Base-by-base conservation (phyloP, 2,113 vertebrate species). In the Catagonus wagneri region DNA sequence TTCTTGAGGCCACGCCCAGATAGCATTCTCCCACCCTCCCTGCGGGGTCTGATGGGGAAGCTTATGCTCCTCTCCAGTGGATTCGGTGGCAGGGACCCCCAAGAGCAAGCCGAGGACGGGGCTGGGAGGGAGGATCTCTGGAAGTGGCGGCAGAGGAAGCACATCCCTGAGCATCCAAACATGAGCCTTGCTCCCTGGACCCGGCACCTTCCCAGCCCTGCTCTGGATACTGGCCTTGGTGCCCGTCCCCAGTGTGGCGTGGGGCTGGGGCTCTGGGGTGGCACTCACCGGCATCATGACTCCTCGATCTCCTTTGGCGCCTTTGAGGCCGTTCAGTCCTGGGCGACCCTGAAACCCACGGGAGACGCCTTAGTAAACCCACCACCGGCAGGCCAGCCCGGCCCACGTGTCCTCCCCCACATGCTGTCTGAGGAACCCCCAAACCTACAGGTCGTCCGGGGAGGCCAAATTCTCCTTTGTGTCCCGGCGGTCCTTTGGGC, bases 391-490 rank as follows among this genome's bases (percentile, higher is more conserved):
- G 7, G 78, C 22, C 61, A 12, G n/a, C 52, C 66, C 10, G 54
- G 75, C 65, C 25, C 50, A 13, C 0, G 0, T 3, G 71, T 29
- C 81, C 50, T 65, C 75, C 88, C 50, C 69, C 63, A 3, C 27
- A 3, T 50, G n/a, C 76, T 34, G 13, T 29, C 29, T 81, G 54
- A 90, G 79, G 93, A 80, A 54, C 25, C 4, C 58, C 14, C 60
- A 88, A 98, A 98, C 99, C 98, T 99, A 99, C 99, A 61, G 99
- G 98, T 86, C 99, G 98, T 96, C 99, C 99, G 0, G 99, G 99
- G 68, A 99, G 98, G 75, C 99, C 99, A 83, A 99, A 99, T 84
- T 99, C 99, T 98, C 99, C 99, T 98, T 99, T 99, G 16, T 98
- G 98, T 98, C 99, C 99, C 9, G 61, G 20, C 60, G 98, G 99